Conservation (phyloP, 2,797 vertebrate species). For the Sebastes cheni region DNA sequence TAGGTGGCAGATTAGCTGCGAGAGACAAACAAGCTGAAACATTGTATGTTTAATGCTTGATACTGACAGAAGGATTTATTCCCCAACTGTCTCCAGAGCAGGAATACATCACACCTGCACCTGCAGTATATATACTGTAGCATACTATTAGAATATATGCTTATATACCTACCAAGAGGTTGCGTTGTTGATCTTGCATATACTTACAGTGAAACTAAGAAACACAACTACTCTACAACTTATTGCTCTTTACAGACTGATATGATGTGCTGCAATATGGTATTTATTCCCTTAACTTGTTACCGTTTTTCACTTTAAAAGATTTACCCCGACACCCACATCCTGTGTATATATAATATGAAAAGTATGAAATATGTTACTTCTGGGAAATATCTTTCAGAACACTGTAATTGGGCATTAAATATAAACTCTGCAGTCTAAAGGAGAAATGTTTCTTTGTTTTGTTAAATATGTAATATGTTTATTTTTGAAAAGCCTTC, state of each 20-base stretch:
- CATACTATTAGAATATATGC: background rate
- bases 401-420: background rate
- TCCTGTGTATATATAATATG: background rate
- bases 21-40: background rate
- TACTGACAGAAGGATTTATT: background rate
- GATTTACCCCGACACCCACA: background rate
- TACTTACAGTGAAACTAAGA: background rate
- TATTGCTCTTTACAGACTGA: background rate
- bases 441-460: background rate
- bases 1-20: background rate
- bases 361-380: background rate
- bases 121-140: background rate
- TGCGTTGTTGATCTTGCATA: background rate
- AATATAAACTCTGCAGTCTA: background rate
- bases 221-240: background rate
- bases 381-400: background rate
- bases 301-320: background rate
- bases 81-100: background rate
- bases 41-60: background rate
- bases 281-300: background rate
- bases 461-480: background rate
- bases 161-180: background rate
- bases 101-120: background rate
- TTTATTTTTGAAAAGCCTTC: background rate
- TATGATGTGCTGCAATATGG: background rate